Evolutionary conservation across 1,140 invertebrate genomes (phyloP).

Genomic region (Macrobrachium rosenbergii): DNA sequence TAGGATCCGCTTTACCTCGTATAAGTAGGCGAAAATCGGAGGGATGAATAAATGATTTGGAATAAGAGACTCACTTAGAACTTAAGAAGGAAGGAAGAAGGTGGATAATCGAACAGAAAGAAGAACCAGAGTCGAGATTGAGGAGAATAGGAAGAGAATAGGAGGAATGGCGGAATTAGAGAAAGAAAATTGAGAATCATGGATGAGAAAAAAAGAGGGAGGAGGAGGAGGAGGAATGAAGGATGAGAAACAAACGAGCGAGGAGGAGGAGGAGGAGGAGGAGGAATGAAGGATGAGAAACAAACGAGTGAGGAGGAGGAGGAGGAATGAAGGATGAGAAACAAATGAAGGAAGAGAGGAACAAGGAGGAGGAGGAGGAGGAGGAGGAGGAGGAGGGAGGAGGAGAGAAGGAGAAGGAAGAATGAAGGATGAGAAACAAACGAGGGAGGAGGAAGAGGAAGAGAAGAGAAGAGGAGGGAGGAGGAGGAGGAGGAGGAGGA

Average conservation of each 20-base stretch:
- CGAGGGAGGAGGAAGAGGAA: background rate
- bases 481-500: conserved; percentile 20
- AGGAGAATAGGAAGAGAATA: background rate
- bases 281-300: background rate
- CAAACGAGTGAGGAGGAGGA: background rate
- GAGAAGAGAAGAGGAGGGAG: background rate
- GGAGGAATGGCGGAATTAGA: no score
- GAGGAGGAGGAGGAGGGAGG: no score
- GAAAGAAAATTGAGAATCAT: no score
- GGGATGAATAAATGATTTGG: background rate
- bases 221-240: conserved; percentile 72
- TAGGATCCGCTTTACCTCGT: background rate
- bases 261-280: no score
- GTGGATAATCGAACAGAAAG: conserved; percentile 73
- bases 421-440: no score
- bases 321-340: background rate
- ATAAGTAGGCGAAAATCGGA: background rate
- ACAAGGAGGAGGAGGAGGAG: conserved; percentile 3
- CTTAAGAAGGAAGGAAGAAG: conserved; percentile 70
- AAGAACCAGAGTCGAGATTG: conserved; percentile 67
- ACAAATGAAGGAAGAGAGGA: background rate
- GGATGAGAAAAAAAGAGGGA: conserved; percentile 66
- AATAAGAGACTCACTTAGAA: background rate
- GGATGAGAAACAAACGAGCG: background rate
- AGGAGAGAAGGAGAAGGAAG: no score